A percentile compares a stretch with the other conserved stretches of the same genome.
These are phyloP conservation scores for Urosaurus nigricauda DNA, from an alignment of 2,797 vertebrate genomes.

Conservation along the genomic window DNA sequence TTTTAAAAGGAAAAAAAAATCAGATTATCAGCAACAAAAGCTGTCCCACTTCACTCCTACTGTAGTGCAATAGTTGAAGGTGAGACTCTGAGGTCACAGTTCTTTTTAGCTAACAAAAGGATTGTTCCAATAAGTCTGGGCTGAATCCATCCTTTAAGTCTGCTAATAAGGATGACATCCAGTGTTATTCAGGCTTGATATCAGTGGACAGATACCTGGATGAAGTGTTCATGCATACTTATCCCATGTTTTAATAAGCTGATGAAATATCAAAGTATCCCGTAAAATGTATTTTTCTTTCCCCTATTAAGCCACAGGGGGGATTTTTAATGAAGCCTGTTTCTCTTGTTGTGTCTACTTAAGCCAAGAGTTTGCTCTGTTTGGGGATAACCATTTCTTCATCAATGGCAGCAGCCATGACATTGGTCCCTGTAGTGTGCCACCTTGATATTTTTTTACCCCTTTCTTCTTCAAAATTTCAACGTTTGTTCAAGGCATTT, in stretches of 20 bases:
- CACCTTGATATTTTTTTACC: not conserved
- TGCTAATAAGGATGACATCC: not conserved
- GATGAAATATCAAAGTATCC: not conserved
- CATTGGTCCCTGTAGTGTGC: not conserved
- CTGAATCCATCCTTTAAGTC: not conserved
- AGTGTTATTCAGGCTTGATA: not conserved
- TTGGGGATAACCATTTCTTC: not conserved
- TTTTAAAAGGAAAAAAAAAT: not conserved
- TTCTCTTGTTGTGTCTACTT: not conserved
- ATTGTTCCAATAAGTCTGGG: not conserved
- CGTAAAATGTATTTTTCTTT: not conserved
- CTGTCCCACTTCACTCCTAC: not conserved
- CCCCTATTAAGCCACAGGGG: not conserved
- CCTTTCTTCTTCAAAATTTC: not conserved
- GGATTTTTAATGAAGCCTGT: conserved; percentile 7
- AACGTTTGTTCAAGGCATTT: not conserved
- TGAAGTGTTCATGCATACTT: not conserved
- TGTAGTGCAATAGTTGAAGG: not conserved
- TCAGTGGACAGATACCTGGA: not conserved
- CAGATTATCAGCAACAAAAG: not conserved
- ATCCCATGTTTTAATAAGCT: not conserved
- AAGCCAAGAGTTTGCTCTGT: not conserved
- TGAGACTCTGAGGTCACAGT: not conserved
- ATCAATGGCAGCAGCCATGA: not conserved
- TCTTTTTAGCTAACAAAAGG: not conserved